Percentiles rank a stretch among this genome's conserved stretches.
These are phyloP conservation scores for Agrilus biguttatus DNA, from an alignment of 2,888 invertebrate species.

Conservation along the genomic window DNA sequence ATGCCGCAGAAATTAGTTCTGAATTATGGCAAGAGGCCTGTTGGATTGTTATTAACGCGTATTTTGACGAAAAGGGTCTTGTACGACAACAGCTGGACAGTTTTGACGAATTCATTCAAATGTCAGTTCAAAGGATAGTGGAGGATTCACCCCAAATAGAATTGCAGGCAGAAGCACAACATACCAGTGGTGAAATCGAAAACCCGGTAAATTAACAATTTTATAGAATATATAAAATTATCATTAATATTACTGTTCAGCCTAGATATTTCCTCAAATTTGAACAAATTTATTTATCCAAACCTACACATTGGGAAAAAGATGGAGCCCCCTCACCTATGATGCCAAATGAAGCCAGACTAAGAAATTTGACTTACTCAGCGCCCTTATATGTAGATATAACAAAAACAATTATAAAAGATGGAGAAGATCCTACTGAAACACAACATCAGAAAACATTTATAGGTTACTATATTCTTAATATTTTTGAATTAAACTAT, in stretches of 20 bases:
- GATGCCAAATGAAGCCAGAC: conserved; percentile 99
- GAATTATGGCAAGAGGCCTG: conserved; percentile 99
- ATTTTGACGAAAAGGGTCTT: conserved; percentile 98
- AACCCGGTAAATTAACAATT: conserved; percentile 42
- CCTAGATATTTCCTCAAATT: conserved; percentile 89
- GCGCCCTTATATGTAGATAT: conserved; percentile 99
- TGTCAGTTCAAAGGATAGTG: conserved; percentile 98
- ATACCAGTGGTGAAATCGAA: conserved; percentile 85
- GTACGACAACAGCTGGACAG: conserved; percentile 98
- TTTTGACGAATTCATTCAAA: conserved; percentile 99
- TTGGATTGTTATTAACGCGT: conserved; percentile 99
- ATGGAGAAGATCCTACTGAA: conserved; percentile 78
- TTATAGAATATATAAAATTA: not conserved
- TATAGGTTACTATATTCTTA: conserved; percentile 34
- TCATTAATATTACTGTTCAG: conserved; percentile 20
- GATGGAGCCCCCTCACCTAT: conserved; percentile 98
- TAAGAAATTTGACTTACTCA: conserved; percentile 94
- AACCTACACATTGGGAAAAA: conserved; percentile 99
- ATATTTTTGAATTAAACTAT: not conserved
- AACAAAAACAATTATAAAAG: conserved; percentile 86
- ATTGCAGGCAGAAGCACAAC: conserved; percentile 94
- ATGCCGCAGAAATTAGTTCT: conserved; percentile 89
- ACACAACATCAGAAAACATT: conserved; percentile 64
- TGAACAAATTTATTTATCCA: conserved; percentile 97
- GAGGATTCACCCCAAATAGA: conserved; percentile 99